Conservation (phyloP, 2,888 invertebrate species). For the Lamellibrachia satsuma region DNA sequence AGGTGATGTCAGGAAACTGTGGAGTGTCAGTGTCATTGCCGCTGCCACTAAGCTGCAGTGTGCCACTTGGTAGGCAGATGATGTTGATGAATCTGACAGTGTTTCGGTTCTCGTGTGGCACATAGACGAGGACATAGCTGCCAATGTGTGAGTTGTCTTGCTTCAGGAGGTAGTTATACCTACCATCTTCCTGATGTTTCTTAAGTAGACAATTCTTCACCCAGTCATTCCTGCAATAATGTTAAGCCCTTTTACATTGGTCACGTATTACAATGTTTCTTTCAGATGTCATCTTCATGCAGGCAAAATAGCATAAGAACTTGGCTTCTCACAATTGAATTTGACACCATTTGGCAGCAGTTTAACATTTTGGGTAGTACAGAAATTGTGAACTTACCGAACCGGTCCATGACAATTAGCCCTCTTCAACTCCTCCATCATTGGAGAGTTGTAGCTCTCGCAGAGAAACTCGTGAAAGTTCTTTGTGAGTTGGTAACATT, state of each 20-base stretch:
- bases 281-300: too few relatives aligned
- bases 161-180: constrained; percentile 33
- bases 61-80: too few relatives aligned
- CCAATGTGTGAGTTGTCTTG: constrained; percentile 27
- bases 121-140: constrained; percentile 29
- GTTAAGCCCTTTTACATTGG: background rate
- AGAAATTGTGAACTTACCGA: constrained; percentile 25
- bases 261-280: too few relatives aligned
- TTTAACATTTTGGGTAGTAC: background rate
- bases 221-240: constrained; percentile 33
- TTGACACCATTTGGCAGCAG: too few relatives aligned
- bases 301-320: too few relatives aligned
- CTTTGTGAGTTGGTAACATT: constrained; percentile 35
- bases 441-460: constrained; percentile 29
- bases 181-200: constrained; percentile 24
- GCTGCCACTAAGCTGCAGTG: too few relatives aligned
- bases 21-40: too few relatives aligned
- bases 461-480: constrained; percentile 34
- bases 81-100: too few relatives aligned
- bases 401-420: constrained; percentile 38
- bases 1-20: too few relatives aligned
- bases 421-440: constrained; percentile 27
- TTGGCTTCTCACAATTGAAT: too few relatives aligned
- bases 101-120: background rate
- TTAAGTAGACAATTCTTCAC: constrained; percentile 29